Base-by-base conservation (phyloP, 2,113 vertebrate species). In the Heterochromis multidens region DNA sequence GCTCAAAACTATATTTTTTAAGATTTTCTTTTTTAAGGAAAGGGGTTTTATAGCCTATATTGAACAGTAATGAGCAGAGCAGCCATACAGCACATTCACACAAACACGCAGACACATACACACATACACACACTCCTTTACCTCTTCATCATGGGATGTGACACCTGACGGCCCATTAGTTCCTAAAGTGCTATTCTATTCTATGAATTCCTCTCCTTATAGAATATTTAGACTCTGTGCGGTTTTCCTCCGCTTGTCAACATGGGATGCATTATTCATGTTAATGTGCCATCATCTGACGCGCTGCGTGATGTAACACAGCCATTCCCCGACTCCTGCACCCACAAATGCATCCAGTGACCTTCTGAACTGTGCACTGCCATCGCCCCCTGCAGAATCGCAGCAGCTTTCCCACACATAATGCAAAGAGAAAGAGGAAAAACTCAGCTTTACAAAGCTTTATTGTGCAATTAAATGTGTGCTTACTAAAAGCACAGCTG, bases 201-300 rank as follows among this genome's bases (percentile, higher is more conserved):
- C 84, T 85, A 89, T 88, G 91, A 93, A 93, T 92, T 92, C 70
- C 80, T 92, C 92, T 88, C 91, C 93, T 93, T 93, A 92, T 91
- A 91, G 93, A 94, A 94, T 93, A 93, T 93, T 93, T 90, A 93
- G 88, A 92, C 90, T 89, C 56, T 81, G 83, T 92, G 87, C 84
- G 89, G 46, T 93, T 93, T 90, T 90, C 80, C 91, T 88, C 78
- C 40, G 21, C 92, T 89, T 92, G 93, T 93, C 94, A 94, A 95
- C 91, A 94, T 58, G 76, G 52, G 82, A 88, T 95, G 87, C 93
- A 95, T 95, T 95, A 96, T 95, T 96, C 93, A 95, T 93, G 92
- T 88, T 93, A 93, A 95, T 92, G 91, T 85, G 87, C 89, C 93
- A 92, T 94, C 94, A 94, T 95, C 88, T 93, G 92, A 94, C 86